These are phyloP conservation scores for Epinephelus fuscoguttatus DNA, from an alignment of 2,113 vertebrate genomes.

Conservation along the genomic window DNA sequence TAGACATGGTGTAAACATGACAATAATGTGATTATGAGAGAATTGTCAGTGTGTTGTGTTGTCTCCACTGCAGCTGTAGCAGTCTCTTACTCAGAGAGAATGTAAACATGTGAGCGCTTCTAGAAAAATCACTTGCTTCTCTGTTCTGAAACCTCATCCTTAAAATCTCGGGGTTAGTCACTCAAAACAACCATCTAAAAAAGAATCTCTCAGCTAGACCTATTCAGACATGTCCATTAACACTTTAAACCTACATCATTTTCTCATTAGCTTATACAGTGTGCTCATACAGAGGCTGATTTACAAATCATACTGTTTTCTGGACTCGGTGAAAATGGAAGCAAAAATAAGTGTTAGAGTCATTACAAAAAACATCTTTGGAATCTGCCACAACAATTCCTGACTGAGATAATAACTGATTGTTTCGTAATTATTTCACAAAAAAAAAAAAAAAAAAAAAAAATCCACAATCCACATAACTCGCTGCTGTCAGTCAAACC, in stretches of 20 bases:
- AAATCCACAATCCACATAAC: constrained; percentile 74
- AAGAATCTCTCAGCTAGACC: constrained; percentile 59
- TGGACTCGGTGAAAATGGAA: constrained; percentile 84
- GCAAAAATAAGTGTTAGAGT: constrained; percentile 52
- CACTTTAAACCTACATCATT: constrained; percentile 69
- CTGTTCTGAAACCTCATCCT: constrained; percentile 67
- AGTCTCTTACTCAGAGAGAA: constrained; percentile 65
- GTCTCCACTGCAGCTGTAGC: constrained; percentile 64
- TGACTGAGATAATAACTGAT: constrained; percentile 84
- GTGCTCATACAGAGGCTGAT: constrained; percentile 74
- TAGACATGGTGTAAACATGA: constrained; percentile 81
- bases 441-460: constrained; percentile 76
- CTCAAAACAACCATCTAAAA: constrained; percentile 66
- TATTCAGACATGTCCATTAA: constrained; percentile 66
- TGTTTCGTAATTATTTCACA: constrained; percentile 80
- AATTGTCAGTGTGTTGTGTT: constrained; percentile 61
- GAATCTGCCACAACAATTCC: constrained; percentile 86
- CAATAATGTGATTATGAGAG: constrained; percentile 62
- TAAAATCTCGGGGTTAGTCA: constrained; percentile 75
- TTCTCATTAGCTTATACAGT: constrained; percentile 91
- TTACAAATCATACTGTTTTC: constrained; percentile 72
- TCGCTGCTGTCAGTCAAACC: constrained; percentile 83
- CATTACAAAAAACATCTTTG: constrained; percentile 87
- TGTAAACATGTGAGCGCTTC: constrained; percentile 81
- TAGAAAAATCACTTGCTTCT: constrained; percentile 63